Evolutionary conservation across 1,140 invertebrate species (phyloP).

Genomic region (Leptopilina clavipes): DNA sequence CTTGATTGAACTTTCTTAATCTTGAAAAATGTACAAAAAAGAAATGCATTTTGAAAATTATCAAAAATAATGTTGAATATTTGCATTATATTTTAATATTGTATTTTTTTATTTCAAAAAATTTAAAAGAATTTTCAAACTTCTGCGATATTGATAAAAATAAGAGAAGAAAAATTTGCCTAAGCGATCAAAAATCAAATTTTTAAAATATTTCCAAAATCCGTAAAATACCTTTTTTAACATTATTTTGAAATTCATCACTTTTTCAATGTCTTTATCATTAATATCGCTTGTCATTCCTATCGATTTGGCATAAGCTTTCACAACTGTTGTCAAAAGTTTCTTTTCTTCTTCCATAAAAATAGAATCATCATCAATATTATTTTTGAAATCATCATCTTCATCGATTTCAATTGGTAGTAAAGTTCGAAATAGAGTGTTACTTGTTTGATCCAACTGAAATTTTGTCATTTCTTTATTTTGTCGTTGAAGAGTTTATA

Average conservation of each 20-base stretch:
- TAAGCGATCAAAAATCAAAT: too few species aligned
- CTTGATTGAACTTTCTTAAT: neutral
- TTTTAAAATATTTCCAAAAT: too few species aligned
- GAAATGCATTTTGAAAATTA: neutral
- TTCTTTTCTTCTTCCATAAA: constrained; percentile 4
- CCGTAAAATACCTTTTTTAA: neutral
- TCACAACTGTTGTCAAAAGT: neutral
- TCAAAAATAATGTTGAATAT: too few species aligned
- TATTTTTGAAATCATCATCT: neutral
- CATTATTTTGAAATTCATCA: neutral
- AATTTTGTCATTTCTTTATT: neutral
- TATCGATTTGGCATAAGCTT: neutral
- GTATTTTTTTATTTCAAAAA: too few species aligned
- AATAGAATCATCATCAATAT: neutral
- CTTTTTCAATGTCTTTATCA: neutral
- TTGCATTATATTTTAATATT: too few species aligned
- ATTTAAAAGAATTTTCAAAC: too few species aligned
- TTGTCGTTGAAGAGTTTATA: neutral
- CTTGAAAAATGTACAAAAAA: neutral
- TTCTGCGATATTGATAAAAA: too few species aligned
- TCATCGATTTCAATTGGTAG: neutral
- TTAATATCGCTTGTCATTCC: neutral
- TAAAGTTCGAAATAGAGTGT: neutral
- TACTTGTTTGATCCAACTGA: neutral
- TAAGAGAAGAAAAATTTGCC: too few species aligned